These are phyloP conservation scores for Apus apus DNA, from an alignment of 2,113 vertebrate species.

Conservation along the genomic window DNA sequence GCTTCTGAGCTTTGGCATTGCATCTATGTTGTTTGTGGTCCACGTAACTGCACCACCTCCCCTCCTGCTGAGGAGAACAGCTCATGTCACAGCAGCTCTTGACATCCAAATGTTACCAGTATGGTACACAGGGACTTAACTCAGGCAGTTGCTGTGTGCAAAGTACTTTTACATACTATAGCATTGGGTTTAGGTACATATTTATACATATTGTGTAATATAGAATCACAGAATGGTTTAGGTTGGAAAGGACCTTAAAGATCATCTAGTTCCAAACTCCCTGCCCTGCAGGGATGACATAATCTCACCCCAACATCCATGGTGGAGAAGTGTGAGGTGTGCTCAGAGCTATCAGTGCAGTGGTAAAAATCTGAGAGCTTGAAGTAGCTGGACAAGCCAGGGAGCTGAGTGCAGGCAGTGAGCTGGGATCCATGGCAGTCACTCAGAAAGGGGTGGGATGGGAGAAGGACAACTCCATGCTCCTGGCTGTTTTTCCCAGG, in stretches of 20 bases:
- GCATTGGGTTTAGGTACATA: background rate
- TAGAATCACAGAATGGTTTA: too few relatives aligned
- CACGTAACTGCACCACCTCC: accelerated
- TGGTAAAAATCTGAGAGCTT: background rate
- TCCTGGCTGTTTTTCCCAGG: background rate
- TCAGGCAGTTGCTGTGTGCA: background rate
- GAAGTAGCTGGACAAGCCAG: background rate
- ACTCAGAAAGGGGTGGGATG: background rate
- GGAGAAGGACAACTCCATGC: background rate
- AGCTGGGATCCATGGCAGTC: background rate
- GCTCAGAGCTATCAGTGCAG: background rate
- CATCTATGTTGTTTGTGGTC: background rate
- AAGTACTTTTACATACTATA: background rate
- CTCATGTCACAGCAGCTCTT: background rate
- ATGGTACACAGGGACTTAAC: background rate
- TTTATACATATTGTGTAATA: background rate
- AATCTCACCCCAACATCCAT: background rate
- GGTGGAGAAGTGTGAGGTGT: background rate
- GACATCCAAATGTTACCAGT: accelerated
- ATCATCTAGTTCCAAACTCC: background rate
- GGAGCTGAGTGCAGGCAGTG: background rate
- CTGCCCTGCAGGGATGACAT: background rate
- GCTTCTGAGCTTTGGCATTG: background rate
- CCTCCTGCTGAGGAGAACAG: background rate
- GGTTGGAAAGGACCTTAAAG: too few relatives aligned